A percentile compares a stretch with the other conserved stretches of the same genome.
Conservation (phyloP, 2,797 vertebrate genomes). For the Otus scops region DNA sequence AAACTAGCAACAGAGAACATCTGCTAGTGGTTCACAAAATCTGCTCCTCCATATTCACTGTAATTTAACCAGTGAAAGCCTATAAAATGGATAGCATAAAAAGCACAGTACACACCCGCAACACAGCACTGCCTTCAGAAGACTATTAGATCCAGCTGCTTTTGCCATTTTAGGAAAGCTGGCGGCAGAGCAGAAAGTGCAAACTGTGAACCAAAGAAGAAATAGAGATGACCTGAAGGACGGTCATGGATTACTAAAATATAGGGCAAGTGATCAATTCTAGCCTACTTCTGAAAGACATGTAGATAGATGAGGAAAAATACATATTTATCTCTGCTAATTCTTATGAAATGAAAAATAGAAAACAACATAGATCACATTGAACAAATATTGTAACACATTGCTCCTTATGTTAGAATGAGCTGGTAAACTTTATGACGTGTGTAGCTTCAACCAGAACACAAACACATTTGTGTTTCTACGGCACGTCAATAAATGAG, state of each 20-base stretch:
- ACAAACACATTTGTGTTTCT: neutral
- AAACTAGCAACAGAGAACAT: neutral
- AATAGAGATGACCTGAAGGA: neutral
- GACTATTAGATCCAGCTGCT: neutral
- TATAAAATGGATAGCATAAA: neutral
- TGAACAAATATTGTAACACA: neutral
- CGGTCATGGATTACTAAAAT: neutral
- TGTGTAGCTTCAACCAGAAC: neutral
- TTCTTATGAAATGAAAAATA: neutral
- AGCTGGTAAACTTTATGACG: neutral
- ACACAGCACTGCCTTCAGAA: neutral
- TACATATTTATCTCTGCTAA: neutral
- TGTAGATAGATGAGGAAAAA: neutral
- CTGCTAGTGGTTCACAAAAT: constrained; percentile 6
- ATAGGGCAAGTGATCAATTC: neutral
- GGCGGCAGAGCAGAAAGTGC: neutral
- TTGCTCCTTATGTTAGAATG: neutral
- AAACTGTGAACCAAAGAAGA: neutral
- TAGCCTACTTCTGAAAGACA: neutral
- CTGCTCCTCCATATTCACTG: neutral
- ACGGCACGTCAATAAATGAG: accelerated
- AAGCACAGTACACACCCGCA: neutral
- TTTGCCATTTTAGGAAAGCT: neutral
- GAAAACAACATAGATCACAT: neutral
- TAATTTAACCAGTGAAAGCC: neutral